phyloP scores from a whole-genome alignment of 1,140 invertebrate species.

The Ganaspis sp. region DNA sequence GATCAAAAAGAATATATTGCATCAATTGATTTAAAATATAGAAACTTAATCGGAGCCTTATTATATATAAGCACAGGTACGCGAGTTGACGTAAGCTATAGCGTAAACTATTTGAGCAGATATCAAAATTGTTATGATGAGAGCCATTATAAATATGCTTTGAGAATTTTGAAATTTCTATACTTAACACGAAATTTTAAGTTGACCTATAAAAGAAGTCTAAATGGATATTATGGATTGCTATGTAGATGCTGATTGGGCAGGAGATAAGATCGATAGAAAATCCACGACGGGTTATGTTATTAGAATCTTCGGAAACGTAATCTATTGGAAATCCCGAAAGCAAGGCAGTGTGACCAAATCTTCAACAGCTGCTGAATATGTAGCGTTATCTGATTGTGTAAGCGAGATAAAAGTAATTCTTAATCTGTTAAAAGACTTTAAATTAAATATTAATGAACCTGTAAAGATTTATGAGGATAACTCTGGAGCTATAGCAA shows the following conservation, averaged over 20 bases:
- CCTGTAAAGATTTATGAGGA: slow-evolving; percentile 35
- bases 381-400: slow-evolving; percentile 44
- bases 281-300: slow-evolving; percentile 62
- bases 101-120: slow-evolving; percentile 55
- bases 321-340: slow-evolving; percentile 39
- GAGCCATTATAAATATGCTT: slow-evolving; percentile 50
- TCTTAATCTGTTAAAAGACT: slow-evolving; percentile 38
- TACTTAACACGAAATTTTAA: slow-evolving; percentile 50
- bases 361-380: slow-evolving; percentile 43
- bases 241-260: slow-evolving; percentile 65
- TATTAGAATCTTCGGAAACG: slow-evolving; percentile 48
- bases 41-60: slow-evolving; percentile 50
- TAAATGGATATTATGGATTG: slow-evolving; percentile 33
- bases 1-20: slow-evolving; percentile 36
- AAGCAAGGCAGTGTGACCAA: slow-evolving; percentile 45
- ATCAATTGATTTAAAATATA: slow-evolving; percentile 24
- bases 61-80: slow-evolving; percentile 57
- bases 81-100: slow-evolving; percentile 57
- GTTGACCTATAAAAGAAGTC: slow-evolving; percentile 31
- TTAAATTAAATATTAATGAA: slow-evolving; percentile 15
- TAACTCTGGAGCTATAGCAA: slow-evolving; percentile 16
- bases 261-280: slow-evolving; percentile 57
- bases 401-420: slow-evolving; percentile 44
- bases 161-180: slow-evolving; percentile 61
- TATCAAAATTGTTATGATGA: slow-evolving; percentile 54